phyloP scores from a whole-genome alignment of 1,140 invertebrate genomes.

The Orchestia grillus region DNA sequence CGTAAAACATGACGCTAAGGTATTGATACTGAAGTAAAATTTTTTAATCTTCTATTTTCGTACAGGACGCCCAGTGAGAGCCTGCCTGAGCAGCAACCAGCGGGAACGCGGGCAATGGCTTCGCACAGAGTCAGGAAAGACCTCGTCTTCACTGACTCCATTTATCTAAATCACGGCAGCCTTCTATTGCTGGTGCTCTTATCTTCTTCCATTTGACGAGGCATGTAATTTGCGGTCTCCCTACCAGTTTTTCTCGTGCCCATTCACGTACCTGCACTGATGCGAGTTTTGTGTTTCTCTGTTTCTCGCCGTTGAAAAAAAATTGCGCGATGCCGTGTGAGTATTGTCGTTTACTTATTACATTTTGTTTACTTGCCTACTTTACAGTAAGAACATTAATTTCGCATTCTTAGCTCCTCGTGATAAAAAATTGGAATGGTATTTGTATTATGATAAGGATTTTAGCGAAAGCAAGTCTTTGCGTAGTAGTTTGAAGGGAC shows the following conservation, averaged over 20 bases:
- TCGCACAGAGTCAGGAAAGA: background rate
- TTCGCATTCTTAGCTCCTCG: no score
- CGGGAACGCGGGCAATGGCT: background rate
- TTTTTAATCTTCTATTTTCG: background rate
- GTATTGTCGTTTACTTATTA: no score
- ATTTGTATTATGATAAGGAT: no score
- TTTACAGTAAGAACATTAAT: no score
- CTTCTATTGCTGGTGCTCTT: background rate
- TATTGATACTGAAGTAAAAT: background rate
- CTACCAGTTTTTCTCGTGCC: constrained; percentile 29
- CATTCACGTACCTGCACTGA: background rate
- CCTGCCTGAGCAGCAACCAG: background rate
- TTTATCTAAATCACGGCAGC: constrained; percentile 52
- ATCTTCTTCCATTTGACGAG: constrained; percentile 21
- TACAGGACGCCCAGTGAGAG: background rate
- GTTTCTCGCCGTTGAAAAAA: background rate
- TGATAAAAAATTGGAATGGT: no score
- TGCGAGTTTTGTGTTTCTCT: background rate
- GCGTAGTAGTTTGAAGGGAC: no score
- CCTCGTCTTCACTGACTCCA: background rate
- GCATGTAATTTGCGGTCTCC: constrained; percentile 53
- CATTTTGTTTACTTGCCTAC: no score
- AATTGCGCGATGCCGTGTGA: background rate
- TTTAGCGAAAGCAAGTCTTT: no score
- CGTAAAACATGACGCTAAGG: background rate